These are phyloP conservation scores for Hydractinia echinata DNA, from an alignment of 30 jellyfish, hydroid and myxozoan species.

Conservation along the genomic window DNA sequence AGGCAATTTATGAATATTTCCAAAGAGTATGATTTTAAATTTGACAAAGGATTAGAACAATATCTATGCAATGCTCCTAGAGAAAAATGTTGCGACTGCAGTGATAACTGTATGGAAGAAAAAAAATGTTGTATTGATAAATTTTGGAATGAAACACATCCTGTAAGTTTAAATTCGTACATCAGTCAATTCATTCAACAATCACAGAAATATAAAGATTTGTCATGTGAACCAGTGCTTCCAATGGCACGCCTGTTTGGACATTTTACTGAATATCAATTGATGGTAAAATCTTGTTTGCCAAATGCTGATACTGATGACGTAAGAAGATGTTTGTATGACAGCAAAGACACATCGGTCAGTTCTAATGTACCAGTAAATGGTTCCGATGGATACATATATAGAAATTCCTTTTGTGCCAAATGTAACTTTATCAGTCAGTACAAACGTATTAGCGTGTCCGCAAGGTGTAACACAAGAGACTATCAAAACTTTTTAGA, in stretches of 20 bases:
- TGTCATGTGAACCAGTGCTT: neutral
- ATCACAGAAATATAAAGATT: neutral
- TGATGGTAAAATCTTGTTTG: neutral
- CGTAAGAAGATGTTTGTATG: neutral
- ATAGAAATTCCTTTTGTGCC: conserved; percentile 6
- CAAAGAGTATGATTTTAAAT: neutral
- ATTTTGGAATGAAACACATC: conserved; percentile 12
- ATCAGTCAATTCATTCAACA: neutral
- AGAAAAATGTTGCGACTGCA: conserved; percentile 2
- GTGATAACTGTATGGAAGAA: neutral
- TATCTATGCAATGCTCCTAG: neutral
- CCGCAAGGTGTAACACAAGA: neutral
- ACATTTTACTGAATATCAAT: too few relatives aligned
- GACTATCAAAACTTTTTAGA: too few relatives aligned
- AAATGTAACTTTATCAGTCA: conserved; percentile 6
- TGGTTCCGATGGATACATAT: conserved; percentile 3
- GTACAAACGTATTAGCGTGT: neutral
- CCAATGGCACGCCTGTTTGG: neutral
- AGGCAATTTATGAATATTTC: neutral
- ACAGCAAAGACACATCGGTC: neutral
- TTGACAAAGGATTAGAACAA: neutral
- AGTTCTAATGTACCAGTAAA: conserved; percentile 5
- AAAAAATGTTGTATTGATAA: neutral
- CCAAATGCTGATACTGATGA: neutral
- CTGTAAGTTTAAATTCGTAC: neutral